These are phyloP conservation scores for Dyspetes luteomarginatus DNA, from an alignment of 2,888 invertebrate species.

Conservation along the genomic window DNA sequence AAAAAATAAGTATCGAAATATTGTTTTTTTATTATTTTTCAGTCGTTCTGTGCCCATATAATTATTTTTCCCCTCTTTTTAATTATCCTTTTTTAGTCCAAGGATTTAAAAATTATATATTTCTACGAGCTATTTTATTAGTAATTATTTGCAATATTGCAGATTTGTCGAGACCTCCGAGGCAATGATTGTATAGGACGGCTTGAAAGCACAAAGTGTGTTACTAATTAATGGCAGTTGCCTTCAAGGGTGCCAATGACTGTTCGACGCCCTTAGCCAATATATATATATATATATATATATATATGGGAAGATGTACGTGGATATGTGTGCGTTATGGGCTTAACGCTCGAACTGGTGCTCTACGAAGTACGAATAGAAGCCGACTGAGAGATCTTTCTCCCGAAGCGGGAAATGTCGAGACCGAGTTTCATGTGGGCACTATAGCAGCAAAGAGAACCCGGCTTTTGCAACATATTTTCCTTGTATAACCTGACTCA, in stretches of 20 bases:
- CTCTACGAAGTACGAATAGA: too few relatives aligned
- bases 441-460: constrained; percentile 20
- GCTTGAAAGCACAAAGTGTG: background rate
- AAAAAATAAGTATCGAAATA: too few relatives aligned
- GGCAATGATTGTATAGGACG: background rate
- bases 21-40: too few relatives aligned
- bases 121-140: too few relatives aligned
- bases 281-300: background rate
- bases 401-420: constrained; percentile 55
- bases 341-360: constrained; percentile 62
- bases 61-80: too few relatives aligned
- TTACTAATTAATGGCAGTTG: background rate
- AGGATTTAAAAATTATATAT: too few relatives aligned
- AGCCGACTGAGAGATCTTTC: constrained; percentile 56
- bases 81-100: too few relatives aligned
- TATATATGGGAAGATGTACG: background rate
- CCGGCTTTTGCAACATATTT: constrained; percentile 37
- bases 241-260: constrained; percentile 13
- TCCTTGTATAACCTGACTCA: background rate
- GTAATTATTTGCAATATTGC: too few relatives aligned
- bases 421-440: constrained; percentile 52
- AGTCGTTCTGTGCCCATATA: too few relatives aligned
- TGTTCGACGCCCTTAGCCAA: background rate
- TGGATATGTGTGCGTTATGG: constrained; percentile 19
- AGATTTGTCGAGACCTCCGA: too few relatives aligned